These are phyloP conservation scores for Luidia sarsii DNA, from an alignment of 53 echinoderm and acorn worm species.

Conservation along the genomic window DNA sequence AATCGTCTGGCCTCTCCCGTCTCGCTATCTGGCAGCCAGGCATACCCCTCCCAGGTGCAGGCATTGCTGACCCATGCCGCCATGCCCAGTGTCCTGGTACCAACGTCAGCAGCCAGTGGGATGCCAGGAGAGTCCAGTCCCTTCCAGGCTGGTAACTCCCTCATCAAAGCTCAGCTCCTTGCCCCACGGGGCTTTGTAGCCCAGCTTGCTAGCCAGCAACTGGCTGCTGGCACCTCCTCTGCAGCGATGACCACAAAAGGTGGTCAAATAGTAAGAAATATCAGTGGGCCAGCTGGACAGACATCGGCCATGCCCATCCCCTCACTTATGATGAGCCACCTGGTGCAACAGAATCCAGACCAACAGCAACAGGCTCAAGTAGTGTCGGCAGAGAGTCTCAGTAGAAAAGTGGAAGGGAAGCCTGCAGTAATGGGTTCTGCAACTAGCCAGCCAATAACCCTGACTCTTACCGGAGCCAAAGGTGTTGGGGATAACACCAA, in stretches of 20 bases:
- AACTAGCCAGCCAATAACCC: constrained; percentile 35
- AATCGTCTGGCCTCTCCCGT: background rate
- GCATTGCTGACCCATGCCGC: constrained; percentile 29
- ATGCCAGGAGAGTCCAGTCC: constrained; percentile 32
- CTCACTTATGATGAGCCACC: constrained; percentile 35
- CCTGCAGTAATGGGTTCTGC: too few relatives aligned
- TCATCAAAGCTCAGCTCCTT: constrained; percentile 81
- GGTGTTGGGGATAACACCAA: constrained; percentile 15
- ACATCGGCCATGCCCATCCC: constrained; percentile 2
- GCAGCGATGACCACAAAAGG: too few relatives aligned
- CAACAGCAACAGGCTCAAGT: constrained; percentile 10
- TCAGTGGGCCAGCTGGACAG: background rate
- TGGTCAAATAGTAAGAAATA: background rate
- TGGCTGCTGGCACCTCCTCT: background rate
- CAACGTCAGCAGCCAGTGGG: constrained; percentile 6
- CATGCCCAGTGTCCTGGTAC: constrained; percentile 28
- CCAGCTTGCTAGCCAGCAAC: constrained; percentile 17
- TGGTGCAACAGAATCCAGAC: constrained; percentile 15
- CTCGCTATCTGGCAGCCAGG: constrained; percentile 18
- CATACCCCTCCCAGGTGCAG: constrained; percentile 26
- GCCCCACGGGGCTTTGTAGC: constrained; percentile 58
- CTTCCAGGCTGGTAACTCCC: constrained; percentile 43
- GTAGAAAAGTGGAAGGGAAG: background rate
- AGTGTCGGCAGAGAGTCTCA: background rate
- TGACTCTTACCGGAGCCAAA: constrained; percentile 32